Evolutionary conservation across 2,797 vertebrate genomes (phyloP).

Genomic region (Cirrhinus mrigala): DNA sequence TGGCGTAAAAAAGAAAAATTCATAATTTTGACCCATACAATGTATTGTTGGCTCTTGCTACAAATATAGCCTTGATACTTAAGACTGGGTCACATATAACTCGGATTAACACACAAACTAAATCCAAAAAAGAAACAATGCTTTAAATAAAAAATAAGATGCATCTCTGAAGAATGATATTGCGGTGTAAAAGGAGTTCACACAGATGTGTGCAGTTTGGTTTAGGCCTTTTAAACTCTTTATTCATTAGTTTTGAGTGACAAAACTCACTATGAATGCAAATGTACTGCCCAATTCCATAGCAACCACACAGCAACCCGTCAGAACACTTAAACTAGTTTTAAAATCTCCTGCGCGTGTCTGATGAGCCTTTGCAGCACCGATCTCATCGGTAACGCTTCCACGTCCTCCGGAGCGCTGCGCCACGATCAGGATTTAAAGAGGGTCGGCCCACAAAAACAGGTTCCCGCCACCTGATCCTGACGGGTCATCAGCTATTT

Average conservation of each 20-base stretch:
- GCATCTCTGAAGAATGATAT: neutral
- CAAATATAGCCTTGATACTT: too few relatives aligned
- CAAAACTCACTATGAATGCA: neutral
- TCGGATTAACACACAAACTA: neutral
- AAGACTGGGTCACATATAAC: too few relatives aligned
- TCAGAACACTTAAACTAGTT: neutral
- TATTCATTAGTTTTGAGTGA: neutral
- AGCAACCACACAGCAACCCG: neutral
- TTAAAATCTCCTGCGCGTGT: neutral
- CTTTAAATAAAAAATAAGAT: neutral
- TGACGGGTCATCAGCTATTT: conserved; percentile 71
- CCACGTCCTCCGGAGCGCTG: neutral
- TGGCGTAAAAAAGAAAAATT: too few relatives aligned
- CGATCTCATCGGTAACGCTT: neutral
- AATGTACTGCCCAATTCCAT: neutral
- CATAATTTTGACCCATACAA: too few relatives aligned
- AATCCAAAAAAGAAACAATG: neutral
- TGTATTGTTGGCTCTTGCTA: too few relatives aligned
- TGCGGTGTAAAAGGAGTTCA: neutral
- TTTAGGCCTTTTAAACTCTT: neutral
- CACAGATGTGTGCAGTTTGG: neutral
- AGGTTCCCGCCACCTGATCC: conserved; percentile 63
- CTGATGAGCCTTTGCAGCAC: neutral
- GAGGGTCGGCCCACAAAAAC: conserved; percentile 27
- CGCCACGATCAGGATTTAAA: neutral